Evolutionary conservation across 2,888 invertebrate genomes (phyloP).

Genomic region (Lasioglossum oenotherae): DNA sequence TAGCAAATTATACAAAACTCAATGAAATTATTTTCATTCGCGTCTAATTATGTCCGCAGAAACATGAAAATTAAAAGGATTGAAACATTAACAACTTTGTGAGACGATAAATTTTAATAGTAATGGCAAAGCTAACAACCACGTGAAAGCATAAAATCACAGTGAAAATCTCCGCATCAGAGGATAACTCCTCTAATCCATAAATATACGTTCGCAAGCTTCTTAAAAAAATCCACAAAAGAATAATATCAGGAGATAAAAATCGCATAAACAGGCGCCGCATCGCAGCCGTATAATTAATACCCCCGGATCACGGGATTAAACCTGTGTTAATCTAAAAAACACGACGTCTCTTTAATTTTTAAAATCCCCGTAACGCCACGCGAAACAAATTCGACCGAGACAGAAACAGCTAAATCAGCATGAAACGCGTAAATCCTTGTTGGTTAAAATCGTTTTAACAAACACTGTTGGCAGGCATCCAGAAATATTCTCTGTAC

Average conservation of each 20-base stretch:
- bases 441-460: background rate
- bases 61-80: background rate
- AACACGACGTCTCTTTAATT: conserved; percentile 1
- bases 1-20: background rate
- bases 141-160: background rate
- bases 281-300: background rate
- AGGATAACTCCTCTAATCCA: background rate
- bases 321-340: conserved; percentile 1
- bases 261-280: background rate
- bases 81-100: background rate
- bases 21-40: background rate
- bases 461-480: background rate
- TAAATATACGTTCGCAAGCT: background rate
- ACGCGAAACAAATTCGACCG: background rate
- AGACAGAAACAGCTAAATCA: background rate
- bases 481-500: background rate
- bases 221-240: background rate
- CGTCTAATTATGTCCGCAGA: background rate
- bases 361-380: background rate
- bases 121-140: background rate
- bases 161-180: background rate
- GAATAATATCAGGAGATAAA: background rate
- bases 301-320: background rate
- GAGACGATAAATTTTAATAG: background rate
- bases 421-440: background rate